A percentile compares a stretch with the other conserved stretches of the same genome.
Conservation (phyloP, 2,113 vertebrate genomes). For the Labeo rohita region DNA sequence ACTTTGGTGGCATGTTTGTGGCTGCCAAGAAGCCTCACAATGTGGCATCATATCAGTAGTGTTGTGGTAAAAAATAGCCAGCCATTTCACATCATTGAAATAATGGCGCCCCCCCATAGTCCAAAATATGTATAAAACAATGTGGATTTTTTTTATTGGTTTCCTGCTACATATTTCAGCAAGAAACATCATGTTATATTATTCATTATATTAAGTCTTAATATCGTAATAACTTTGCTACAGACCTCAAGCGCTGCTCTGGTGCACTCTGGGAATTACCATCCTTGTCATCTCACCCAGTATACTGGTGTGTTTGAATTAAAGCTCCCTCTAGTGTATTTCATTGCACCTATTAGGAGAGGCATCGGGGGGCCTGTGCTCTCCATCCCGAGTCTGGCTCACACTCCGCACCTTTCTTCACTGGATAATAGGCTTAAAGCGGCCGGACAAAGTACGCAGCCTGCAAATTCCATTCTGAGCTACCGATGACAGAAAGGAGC, state of each 20-base stretch:
- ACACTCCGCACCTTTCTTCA: conserved; percentile 62
- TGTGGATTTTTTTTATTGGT: too few relatives aligned
- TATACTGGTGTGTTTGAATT: background rate
- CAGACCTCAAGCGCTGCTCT: background rate
- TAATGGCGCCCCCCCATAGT: too few relatives aligned
- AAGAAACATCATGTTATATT: too few relatives aligned
- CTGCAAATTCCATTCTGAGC: conserved; percentile 65
- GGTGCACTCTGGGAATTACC: conserved; percentile 65
- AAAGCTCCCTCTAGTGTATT: conserved; percentile 12
- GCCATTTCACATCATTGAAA: too few relatives aligned
- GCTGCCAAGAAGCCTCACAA: too few relatives aligned
- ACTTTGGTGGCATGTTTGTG: too few relatives aligned
- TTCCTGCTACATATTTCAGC: too few relatives aligned
- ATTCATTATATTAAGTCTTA: too few relatives aligned
- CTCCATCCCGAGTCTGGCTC: conserved; percentile 29
- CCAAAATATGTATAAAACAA: too few relatives aligned
- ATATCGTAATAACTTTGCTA: too few relatives aligned
- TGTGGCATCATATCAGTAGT: too few relatives aligned
- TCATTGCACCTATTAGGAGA: background rate
- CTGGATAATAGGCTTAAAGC: conserved; percentile 65
- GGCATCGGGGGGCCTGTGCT: conserved; percentile 4
- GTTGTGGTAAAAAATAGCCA: too few relatives aligned
- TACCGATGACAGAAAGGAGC: conserved; percentile 49
- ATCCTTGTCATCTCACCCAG: conserved; percentile 8
- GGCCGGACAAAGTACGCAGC: conserved; percentile 62